Evolutionary conservation across 2,113 vertebrate genomes (phyloP).

Genomic region (Hyperoodon ampullatus): DNA sequence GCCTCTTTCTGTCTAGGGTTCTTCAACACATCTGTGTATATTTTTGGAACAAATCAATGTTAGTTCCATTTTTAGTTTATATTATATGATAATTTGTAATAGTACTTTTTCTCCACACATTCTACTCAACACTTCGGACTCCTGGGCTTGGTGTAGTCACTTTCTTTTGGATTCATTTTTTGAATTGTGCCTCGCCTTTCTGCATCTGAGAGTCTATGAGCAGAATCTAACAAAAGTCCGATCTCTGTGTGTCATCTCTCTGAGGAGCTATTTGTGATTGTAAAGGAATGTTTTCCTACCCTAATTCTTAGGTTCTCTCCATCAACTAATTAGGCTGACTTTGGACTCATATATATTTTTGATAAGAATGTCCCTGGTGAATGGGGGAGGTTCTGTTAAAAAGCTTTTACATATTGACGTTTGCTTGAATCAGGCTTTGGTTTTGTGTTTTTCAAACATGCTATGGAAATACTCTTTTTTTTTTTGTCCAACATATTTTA

Average conservation of each 20-base stretch:
- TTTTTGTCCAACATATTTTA: conserved; percentile 28
- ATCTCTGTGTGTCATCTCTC: conserved; percentile 73
- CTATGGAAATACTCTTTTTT: conserved; percentile 42
- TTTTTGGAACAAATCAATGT: neutral
- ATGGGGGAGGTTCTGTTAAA: conserved; percentile 32
- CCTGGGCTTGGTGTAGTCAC: neutral
- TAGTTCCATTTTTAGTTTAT: neutral
- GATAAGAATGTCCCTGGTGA: conserved; percentile 74
- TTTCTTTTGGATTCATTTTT: neutral
- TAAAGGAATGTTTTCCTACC: conserved; percentile 70
- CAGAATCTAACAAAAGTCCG: conserved; percentile 43
- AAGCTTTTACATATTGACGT: conserved; percentile 53
- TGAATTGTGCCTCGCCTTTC: neutral
- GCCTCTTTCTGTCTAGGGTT: neutral
- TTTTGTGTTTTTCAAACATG: conserved; percentile 63
- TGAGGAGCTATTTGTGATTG: conserved; percentile 63
- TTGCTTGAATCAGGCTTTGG: conserved; percentile 58
- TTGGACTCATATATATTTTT: conserved; percentile 61
- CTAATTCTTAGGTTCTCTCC: conserved; percentile 35
- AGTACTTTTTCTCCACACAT: neutral
- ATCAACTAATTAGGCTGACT: conserved; percentile 68
- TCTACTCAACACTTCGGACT: neutral
- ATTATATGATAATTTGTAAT: neutral
- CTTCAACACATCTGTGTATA: neutral
- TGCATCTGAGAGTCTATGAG: neutral